Conservation (phyloP, 2,113 vertebrate species). For the Nothobranchius furzeri region DNA sequence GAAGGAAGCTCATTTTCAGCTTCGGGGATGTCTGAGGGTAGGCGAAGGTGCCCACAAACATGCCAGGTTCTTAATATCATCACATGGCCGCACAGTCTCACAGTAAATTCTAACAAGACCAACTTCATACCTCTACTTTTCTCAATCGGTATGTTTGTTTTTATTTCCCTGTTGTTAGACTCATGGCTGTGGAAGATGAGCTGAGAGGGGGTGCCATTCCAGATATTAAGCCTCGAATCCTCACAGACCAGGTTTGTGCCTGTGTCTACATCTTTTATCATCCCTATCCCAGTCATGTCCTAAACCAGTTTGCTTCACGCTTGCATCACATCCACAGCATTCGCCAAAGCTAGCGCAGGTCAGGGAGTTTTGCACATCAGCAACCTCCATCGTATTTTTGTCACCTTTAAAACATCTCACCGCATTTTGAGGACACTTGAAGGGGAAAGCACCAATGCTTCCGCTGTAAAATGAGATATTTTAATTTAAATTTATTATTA, state of each 20-base stretch:
- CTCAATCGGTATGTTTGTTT: conserved; percentile 72
- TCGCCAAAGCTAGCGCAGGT: conserved; percentile 49
- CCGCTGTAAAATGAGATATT: conserved; percentile 18
- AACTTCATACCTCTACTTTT: conserved; percentile 62
- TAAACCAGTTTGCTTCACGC: conserved; percentile 63
- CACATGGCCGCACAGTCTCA: conserved; percentile 59
- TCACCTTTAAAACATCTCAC: conserved; percentile 45
- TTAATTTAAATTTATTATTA: conserved; percentile 14
- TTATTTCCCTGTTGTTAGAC: conserved; percentile 79
- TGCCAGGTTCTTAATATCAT: conserved; percentile 68
- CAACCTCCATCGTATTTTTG: conserved; percentile 41
- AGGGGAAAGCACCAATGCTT: conserved; percentile 26
- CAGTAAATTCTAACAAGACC: conserved; percentile 55
- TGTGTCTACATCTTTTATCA: conserved; percentile 74
- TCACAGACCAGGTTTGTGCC: conserved; percentile 94
- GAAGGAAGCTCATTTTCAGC: conserved; percentile 45
- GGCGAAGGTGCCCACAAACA: conserved; percentile 42
- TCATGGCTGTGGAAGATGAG: conserved; percentile 85
- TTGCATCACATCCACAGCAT: conserved; percentile 67
- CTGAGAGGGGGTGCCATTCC: conserved; percentile 82
- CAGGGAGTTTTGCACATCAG: conserved; percentile 42
- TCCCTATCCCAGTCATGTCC: conserved; percentile 63
- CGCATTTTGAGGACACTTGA: conserved; percentile 21
- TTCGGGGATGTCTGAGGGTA: conserved; percentile 37
- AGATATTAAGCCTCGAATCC: conserved; percentile 92